Percentiles rank a stretch among this genome's conserved stretches.
Conservation (phyloP, 2,888 invertebrate genomes). For the Hyles lineata region DNA sequence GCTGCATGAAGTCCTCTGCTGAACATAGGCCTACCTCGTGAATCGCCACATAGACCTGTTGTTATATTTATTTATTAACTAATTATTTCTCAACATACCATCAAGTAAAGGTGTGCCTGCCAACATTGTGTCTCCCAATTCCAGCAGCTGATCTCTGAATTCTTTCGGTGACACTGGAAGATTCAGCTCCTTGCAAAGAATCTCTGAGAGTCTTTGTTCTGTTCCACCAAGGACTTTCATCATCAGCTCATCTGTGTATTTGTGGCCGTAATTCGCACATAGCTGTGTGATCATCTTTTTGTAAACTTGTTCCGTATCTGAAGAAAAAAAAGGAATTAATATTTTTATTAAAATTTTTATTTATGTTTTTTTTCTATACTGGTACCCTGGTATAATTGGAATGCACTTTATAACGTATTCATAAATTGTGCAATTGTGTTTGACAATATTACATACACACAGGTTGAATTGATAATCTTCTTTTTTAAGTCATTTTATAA, state of each 20-base stretch:
- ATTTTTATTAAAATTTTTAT: too few relatives aligned
- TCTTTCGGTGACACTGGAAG: slow-evolving; percentile 88
- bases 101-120: slow-evolving; percentile 87
- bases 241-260: slow-evolving; percentile 92
- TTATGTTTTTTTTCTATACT: too few relatives aligned
- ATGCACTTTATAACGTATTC: too few relatives aligned
- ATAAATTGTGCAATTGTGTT: too few relatives aligned
- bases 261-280: slow-evolving; percentile 89
- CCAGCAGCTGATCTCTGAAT: slow-evolving; percentile 86
- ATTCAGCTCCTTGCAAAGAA: slow-evolving; percentile 87
- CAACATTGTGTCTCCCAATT: slow-evolving; percentile 85
- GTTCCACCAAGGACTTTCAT: slow-evolving; percentile 91
- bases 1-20: too few relatives aligned
- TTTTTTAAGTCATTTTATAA: too few relatives aligned
- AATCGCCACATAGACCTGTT: too few relatives aligned
- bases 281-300: slow-evolving; percentile 89
- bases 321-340: slow-evolving; percentile 46
- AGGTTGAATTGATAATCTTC: too few relatives aligned
- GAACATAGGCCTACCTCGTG: too few relatives aligned
- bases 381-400: too few relatives aligned
- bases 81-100: slow-evolving; percentile 77
- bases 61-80: neutral
- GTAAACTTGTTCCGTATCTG: slow-evolving; percentile 94
- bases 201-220: slow-evolving; percentile 88
- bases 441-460: too few relatives aligned